Evolutionary conservation across 2,888 invertebrate genomes (phyloP), one percentile per base, ranked within the genome.

Genomic region (Acanthoscelides obtectus): DNA sequence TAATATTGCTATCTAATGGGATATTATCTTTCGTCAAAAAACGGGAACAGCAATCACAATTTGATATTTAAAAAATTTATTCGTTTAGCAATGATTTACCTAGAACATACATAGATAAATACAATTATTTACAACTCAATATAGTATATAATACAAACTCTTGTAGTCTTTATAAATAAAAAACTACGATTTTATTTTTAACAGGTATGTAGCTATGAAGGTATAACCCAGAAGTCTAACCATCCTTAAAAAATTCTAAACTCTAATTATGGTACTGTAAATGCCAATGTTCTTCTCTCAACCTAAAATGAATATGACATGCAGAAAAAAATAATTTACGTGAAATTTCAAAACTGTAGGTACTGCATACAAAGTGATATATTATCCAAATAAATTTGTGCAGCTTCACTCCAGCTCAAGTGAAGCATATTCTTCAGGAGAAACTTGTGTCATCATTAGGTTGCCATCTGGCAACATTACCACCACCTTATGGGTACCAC

Each of bases 391-490:
- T 17, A 45, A 17, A 17, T 45, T 66, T 66, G 22, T 21, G 20
- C 20, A 66, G 20, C 66, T 22, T 77, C 83, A 84, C 80, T 86
- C 86, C 74, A 86, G 77, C 75, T 85, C 85, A 74, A 86, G 79
- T 22, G 92, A 92, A 75, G 92, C 92, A 79, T 92, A 95, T 82
- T 95, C 95, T 81, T 95, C 94, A 80, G 93, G 94, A 79, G 94
- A 93, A 74, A 95, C 91, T 85, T 95, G 94, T 5, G 95, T 95
- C 90, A 94, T 93, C 88, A 95, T 94, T 74, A 94, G 88, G 81
- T 93, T 94, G 75, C 95, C 95, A 83, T 95, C 94, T 8, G 94
- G 94, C 78, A 95, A 86, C 80, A 94, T 87, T n/a, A 95, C 87
- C 6, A 95, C 94, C 21, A 95, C 94, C 83, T 94, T 90, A 80